phyloP scores from a whole-genome alignment of 2,888 invertebrate genomes.

The Clostera curtula region DNA sequence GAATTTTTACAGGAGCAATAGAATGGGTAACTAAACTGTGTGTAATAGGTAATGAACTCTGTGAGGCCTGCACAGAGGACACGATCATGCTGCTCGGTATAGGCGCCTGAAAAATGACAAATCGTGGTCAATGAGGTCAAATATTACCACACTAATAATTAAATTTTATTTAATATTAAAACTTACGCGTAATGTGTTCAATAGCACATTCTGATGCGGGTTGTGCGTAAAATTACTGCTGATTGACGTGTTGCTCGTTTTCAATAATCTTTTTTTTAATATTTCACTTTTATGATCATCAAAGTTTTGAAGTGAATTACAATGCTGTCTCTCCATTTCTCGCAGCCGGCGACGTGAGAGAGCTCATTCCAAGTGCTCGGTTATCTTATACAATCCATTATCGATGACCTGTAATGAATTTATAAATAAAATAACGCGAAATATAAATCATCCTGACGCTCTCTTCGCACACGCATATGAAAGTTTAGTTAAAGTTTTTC shows the following conservation, averaged over 20 bases:
- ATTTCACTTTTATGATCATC: constrained; percentile 67
- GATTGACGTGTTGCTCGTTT: constrained; percentile 46
- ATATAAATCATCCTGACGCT: constrained; percentile 41
- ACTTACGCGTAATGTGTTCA: constrained; percentile 68
- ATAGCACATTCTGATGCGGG: constrained; percentile 60
- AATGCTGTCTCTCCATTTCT: constrained; percentile 70
- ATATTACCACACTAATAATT: constrained; percentile 18
- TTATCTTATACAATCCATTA: constrained; percentile 57
- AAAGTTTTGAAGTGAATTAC: constrained; percentile 72
- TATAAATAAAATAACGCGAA: constrained; percentile 61
- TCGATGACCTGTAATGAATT: constrained; percentile 58
- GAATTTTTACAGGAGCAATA: constrained; percentile 63
- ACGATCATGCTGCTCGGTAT: constrained; percentile 70
- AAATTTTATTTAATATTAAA: constrained; percentile 17
- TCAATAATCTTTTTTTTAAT: constrained; percentile 69
- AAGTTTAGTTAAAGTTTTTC: constrained; percentile 25
- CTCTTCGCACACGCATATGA: constrained; percentile 24
- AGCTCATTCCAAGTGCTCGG: constrained; percentile 56
- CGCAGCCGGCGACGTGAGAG: constrained; percentile 41
- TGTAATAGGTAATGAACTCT: constrained; percentile 61
- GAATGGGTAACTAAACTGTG: constrained; percentile 64
- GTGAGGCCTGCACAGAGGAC: constrained; percentile 62
- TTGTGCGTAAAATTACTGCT: constrained; percentile 45
- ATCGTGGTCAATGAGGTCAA: constrained; percentile 42
- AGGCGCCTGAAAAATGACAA: constrained; percentile 60